Evolutionary conservation across 2,113 vertebrate genomes (phyloP).

Genomic region (Nothocercus nigrocapillus): DNA sequence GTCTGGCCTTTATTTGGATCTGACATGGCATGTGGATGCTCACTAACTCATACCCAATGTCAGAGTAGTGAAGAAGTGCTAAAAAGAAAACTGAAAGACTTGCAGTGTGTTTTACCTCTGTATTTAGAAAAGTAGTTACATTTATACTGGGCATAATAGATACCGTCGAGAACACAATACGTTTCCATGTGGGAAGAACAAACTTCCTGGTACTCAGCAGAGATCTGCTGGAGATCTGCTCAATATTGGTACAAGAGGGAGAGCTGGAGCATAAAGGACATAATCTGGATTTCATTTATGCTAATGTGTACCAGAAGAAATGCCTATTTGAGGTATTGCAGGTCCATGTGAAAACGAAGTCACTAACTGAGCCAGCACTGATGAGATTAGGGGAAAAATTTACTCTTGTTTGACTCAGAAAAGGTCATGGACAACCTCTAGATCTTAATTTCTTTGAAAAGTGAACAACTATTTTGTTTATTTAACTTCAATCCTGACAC

Average conservation of each 20-base stretch:
- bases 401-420: background rate
- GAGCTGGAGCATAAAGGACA: background rate
- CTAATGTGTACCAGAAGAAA: background rate
- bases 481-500: background rate
- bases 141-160: background rate
- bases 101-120: background rate
- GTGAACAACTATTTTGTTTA: background rate
- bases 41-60: background rate
- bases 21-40: background rate
- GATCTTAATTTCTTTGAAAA: background rate
- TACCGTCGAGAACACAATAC: background rate
- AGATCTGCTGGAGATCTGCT: background rate
- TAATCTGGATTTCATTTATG: background rate
- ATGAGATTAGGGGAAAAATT: background rate
- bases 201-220: background rate
- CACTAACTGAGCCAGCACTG: background rate
- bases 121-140: background rate
- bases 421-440: background rate
- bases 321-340: background rate
- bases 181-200: background rate
- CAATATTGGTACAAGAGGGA: fast-evolving
- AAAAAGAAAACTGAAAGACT: background rate
- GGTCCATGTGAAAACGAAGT: background rate
- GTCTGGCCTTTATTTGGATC: background rate
- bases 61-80: background rate